Evolutionary conservation across 2,888 invertebrate genomes (phyloP).

Genomic region (Noctua comes): DNA sequence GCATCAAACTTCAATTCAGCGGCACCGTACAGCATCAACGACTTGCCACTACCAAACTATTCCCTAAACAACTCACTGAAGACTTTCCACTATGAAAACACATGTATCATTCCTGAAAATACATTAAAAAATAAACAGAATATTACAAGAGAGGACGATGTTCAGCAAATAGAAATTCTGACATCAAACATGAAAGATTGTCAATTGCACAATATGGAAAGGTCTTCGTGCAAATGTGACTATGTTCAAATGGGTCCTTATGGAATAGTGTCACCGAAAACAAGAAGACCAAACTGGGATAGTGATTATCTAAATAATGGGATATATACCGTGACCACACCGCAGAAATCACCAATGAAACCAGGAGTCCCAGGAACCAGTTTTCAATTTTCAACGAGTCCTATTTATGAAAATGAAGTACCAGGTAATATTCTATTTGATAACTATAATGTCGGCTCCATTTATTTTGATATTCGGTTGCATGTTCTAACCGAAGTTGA

Average conservation of each 20-base stretch:
- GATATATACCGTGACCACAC: conserved; percentile 86
- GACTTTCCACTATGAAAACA: conserved; percentile 88
- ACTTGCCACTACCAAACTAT: conserved; percentile 91
- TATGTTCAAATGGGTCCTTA: conserved; percentile 88
- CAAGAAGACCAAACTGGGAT: conserved; percentile 84
- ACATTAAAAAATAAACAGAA: conserved; percentile 86
- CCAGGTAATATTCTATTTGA: conserved; percentile 75
- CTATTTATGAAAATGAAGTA: conserved; percentile 87
- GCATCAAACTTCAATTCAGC: conserved; percentile 84
- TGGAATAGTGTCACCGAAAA: conserved; percentile 84
- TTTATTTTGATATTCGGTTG: background rate
- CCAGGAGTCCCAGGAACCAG: conserved; percentile 85
- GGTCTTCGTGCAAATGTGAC: conserved; percentile 86
- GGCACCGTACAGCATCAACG: conserved; percentile 83
- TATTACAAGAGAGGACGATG: conserved; percentile 85
- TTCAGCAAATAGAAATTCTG: conserved; percentile 87
- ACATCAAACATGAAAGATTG: conserved; percentile 87
- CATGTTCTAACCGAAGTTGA: too few species aligned
- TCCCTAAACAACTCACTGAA: conserved; percentile 90
- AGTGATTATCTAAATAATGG: conserved; percentile 85
- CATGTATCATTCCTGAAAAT: conserved; percentile 87
- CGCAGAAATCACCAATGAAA: conserved; percentile 85
- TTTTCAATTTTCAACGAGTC: conserved; percentile 86
- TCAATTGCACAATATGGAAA: conserved; percentile 86
- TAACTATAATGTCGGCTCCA: background rate